Evolutionary conservation across 2,797 vertebrate species (phyloP).

Genomic region (Petrocephalus schoutedeni): DNA sequence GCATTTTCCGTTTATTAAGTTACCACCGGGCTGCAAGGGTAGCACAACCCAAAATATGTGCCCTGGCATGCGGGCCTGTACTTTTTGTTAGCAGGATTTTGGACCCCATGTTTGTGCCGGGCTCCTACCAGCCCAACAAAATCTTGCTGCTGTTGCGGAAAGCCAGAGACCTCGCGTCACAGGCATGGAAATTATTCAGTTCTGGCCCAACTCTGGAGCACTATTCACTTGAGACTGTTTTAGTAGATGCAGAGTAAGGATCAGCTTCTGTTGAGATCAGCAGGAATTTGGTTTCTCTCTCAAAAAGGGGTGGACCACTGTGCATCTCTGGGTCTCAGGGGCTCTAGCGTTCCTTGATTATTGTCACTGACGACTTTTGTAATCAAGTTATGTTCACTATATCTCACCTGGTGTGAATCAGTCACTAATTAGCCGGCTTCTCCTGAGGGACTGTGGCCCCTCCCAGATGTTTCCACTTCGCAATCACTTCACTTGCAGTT

Average conservation of each 20-base stretch:
- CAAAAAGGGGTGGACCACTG: neutral
- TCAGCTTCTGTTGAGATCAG: slow-evolving; percentile 17
- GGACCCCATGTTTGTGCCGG: neutral
- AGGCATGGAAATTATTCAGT: slow-evolving; percentile 15
- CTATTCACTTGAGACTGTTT: neutral
- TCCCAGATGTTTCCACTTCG: neutral
- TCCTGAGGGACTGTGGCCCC: neutral
- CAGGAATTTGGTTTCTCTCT: neutral
- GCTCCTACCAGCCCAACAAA: neutral
- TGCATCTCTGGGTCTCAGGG: neutral
- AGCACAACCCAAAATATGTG: neutral
- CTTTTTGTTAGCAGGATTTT: slow-evolving; percentile 2
- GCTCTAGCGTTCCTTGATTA: neutral
- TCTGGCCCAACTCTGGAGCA: neutral
- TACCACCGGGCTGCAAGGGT: neutral
- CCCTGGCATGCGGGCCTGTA: slow-evolving; percentile 11
- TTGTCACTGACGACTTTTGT: neutral
- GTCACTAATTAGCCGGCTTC: neutral
- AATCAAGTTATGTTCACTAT: neutral
- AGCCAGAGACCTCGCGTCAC: neutral
- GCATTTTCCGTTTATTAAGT: neutral
- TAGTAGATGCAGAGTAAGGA: slow-evolving; percentile 4
- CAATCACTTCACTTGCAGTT: neutral
- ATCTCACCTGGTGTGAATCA: neutral
- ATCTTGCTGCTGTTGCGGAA: neutral